These are phyloP conservation scores for Micrasema longulum DNA, from an alignment of 1,140 invertebrate species.

Conservation along the genomic window DNA sequence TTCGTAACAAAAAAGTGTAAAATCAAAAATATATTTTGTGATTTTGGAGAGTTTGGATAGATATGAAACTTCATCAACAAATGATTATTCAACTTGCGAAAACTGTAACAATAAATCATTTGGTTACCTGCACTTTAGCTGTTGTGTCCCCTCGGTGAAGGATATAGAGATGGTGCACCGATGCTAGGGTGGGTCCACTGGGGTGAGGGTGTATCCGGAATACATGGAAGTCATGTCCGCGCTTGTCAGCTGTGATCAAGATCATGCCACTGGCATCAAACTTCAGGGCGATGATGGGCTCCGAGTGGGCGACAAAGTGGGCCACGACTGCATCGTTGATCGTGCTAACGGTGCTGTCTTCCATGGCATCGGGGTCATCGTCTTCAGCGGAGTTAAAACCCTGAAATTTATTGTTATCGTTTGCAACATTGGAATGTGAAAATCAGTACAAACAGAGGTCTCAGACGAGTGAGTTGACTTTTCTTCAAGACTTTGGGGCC, in stretches of 20 bases:
- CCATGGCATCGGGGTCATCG: constrained; percentile 67
- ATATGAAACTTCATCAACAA: too few species aligned
- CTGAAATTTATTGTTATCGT: constrained; percentile 45
- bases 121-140: constrained; percentile 77
- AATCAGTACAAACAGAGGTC: too few species aligned
- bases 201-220: constrained; percentile 96
- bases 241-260: constrained; percentile 90
- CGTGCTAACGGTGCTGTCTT: constrained; percentile 56
- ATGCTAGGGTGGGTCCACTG: constrained; percentile 84
- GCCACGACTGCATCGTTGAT: constrained; percentile 82
- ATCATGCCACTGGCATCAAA: constrained; percentile 95
- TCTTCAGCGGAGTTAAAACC: constrained; percentile 62
- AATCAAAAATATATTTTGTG: too few species aligned
- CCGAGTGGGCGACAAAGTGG: constrained; percentile 94
- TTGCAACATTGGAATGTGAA: too few species aligned
- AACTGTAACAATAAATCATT: too few species aligned
- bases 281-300: constrained; percentile 89
- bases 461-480: too few species aligned
- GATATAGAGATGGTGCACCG: constrained; percentile 96
- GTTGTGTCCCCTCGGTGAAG: constrained; percentile 90
- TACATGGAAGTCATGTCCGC: constrained; percentile 96
- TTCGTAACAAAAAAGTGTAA: too few species aligned
- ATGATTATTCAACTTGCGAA: too few species aligned
- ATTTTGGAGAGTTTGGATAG: too few species aligned
- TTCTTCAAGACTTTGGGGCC: too few species aligned